Percentiles rank a stretch among this genome's conserved stretches.
Evolutionary conservation across 2,113 vertebrate genomes (phyloP).

Genomic region (Aegotheles bennettii): DNA sequence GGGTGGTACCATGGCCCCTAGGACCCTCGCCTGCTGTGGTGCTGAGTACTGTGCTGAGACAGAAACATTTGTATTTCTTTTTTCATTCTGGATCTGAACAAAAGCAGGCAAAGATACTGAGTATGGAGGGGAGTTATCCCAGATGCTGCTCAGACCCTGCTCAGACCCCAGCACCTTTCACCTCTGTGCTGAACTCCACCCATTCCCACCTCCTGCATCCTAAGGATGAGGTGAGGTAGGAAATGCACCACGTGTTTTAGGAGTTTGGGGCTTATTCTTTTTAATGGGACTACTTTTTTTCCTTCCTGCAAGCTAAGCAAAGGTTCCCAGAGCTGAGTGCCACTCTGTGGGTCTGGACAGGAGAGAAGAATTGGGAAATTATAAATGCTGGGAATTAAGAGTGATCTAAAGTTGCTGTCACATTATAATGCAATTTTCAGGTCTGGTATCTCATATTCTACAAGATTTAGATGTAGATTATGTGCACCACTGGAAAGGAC

Average conservation of each 20-base stretch:
- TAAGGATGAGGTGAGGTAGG: background rate
- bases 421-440: background rate
- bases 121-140: background rate
- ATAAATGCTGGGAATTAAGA: conserved; percentile 22
- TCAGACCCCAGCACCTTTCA: background rate
- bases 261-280: background rate
- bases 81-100: background rate
- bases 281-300: background rate
- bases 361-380: background rate
- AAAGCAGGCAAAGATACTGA: background rate
- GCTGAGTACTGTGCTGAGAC: background rate
- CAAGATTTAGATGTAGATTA: background rate
- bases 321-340: background rate
- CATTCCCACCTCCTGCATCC: background rate
- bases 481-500: background rate
- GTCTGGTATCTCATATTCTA: background rate
- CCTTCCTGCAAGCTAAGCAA: background rate
- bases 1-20: background rate
- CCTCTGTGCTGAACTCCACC: background rate
- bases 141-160: background rate
- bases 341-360: background rate
- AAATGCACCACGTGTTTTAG: background rate
- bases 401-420: background rate
- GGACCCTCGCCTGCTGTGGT: background rate
- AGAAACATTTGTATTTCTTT: background rate